phyloP scores from a whole-genome alignment of 2,797 vertebrate species.

The Xerus rutilus region DNA sequence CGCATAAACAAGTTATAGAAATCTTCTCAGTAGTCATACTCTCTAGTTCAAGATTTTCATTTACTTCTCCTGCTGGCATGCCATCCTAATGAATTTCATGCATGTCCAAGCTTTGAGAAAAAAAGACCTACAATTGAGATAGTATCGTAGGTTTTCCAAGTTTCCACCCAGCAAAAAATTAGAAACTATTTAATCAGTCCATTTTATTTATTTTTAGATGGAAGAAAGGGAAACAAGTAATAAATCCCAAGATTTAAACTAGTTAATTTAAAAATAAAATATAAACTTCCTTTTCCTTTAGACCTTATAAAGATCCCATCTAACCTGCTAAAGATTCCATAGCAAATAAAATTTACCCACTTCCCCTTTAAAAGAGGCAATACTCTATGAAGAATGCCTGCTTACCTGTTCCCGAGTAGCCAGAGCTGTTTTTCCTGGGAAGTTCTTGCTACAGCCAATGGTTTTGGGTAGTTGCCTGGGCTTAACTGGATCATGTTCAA shows the following conservation, averaged over 20 bases:
- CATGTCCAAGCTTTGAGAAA: conserved; percentile 36
- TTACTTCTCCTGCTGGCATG: conserved; percentile 42
- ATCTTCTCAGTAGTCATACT: background rate
- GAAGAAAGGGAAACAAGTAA: background rate
- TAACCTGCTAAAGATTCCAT: conserved; percentile 31
- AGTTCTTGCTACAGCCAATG: conserved; percentile 98
- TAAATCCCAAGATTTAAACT: conserved; percentile 26
- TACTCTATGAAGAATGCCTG: conserved; percentile 16
- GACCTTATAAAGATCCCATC: background rate
- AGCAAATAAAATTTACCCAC: conserved; percentile 27
- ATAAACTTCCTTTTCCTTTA: background rate
- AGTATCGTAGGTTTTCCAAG: conserved; percentile 40
- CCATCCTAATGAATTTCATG: background rate
- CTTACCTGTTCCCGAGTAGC: conserved; percentile 93
- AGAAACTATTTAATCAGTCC: conserved; percentile 51
- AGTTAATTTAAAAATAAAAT: conserved; percentile 50
- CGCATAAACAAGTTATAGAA: background rate
- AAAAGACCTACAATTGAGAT: background rate
- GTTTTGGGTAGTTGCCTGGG: conserved; percentile 95
- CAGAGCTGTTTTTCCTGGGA: conserved; percentile 93
- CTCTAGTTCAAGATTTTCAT: background rate
- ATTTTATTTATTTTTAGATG: conserved; percentile 48
- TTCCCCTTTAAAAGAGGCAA: background rate
- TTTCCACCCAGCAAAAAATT: conserved; percentile 38
- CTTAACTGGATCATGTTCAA: conserved; percentile 97